These are phyloP conservation scores for Poeciliopsis infans DNA, from an alignment of 2,797 vertebrate species.

Conservation along the genomic window DNA sequence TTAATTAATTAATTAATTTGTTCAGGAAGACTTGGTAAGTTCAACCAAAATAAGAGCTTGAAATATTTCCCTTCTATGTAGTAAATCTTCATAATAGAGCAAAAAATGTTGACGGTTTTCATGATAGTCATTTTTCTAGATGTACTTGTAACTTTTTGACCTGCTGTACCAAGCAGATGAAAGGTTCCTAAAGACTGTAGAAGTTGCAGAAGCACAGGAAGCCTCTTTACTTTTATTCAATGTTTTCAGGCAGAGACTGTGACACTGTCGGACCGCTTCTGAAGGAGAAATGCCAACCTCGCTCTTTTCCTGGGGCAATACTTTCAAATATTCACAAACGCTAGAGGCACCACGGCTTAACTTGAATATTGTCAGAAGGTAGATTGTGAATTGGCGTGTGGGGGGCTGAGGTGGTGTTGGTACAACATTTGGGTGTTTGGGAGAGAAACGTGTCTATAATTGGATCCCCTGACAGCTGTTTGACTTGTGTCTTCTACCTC, in stretches of 20 bases:
- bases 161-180: slow-evolving; percentile 9
- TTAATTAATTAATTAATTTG: too few relatives aligned
- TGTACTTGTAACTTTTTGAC: slow-evolving; percentile 2
- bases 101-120: too few relatives aligned
- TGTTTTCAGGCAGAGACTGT: slow-evolving; percentile 28
- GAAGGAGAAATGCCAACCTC: slow-evolving; percentile 58
- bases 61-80: not conserved
- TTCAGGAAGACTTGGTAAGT: too few relatives aligned
- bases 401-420: slow-evolving; percentile 1
- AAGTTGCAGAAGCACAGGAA: slow-evolving; percentile 27
- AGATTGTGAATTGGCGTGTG: slow-evolving; percentile 12
- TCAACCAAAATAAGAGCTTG: too few relatives aligned
- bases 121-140: not conserved
- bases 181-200: slow-evolving; percentile 33
- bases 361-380: slow-evolving; percentile 45
- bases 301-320: slow-evolving; percentile 59
- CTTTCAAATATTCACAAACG: slow-evolving; percentile 77
- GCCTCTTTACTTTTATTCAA: slow-evolving; percentile 36
- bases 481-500: slow-evolving; percentile 47
- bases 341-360: slow-evolving; percentile 68
- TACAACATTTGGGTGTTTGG: slow-evolving; percentile 30
- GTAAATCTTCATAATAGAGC: too few relatives aligned
- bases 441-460: slow-evolving; percentile 65
- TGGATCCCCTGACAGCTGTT: slow-evolving; percentile 70
- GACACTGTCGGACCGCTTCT: slow-evolving; percentile 32